These are phyloP conservation scores for Hydrochoerus hydrochaeris DNA, from an alignment of 2,113 vertebrate genomes.

Conservation along the genomic window DNA sequence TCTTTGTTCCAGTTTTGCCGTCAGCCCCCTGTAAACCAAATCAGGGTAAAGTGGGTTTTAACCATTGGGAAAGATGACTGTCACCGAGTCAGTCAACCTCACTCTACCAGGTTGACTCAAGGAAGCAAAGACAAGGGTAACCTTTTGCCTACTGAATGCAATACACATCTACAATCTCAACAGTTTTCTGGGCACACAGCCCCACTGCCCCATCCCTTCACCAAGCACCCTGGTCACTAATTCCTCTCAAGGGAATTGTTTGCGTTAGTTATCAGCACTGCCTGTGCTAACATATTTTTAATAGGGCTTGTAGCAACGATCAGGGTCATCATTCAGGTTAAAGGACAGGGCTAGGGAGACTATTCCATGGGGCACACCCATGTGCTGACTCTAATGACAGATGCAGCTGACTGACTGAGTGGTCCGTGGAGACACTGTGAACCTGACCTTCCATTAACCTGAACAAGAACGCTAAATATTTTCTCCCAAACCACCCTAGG, in stretches of 20 bases:
- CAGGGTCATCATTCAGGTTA: accelerated
- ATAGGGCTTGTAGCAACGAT: accelerated
- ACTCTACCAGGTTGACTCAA: background rate
- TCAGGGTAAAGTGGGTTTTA: background rate
- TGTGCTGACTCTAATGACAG: background rate
- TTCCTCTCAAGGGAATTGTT: background rate
- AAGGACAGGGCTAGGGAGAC: background rate
- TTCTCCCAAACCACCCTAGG: background rate
- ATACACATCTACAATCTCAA: background rate
- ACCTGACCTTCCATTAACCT: background rate
- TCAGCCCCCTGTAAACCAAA: constrained; percentile 82
- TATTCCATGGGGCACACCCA: accelerated
- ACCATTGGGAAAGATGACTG: background rate
- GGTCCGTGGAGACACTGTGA: background rate
- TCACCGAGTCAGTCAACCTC: background rate
- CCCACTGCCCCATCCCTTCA: background rate
- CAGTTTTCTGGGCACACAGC: background rate
- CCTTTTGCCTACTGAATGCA: background rate
- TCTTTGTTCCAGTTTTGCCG: constrained; percentile 85
- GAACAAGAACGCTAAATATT: background rate
- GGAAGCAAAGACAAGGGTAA: background rate
- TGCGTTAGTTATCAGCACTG: background rate
- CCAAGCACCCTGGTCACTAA: background rate
- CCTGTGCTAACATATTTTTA: background rate
- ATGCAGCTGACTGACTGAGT: background rate